phyloP scores from a whole-genome alignment of 2,797 vertebrate genomes.

The Anniella stebbinsi region DNA sequence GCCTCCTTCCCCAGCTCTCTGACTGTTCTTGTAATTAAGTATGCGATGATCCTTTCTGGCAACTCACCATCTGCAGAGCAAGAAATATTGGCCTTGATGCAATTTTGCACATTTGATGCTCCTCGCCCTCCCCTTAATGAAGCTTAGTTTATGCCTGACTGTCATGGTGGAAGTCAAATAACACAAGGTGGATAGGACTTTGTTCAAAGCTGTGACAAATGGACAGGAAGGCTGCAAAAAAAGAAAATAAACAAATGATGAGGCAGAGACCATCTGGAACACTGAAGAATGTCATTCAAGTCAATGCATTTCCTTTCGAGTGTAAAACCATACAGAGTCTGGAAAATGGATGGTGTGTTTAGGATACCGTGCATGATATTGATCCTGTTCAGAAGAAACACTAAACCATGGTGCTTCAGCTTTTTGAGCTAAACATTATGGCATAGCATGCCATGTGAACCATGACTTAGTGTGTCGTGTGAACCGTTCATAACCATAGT shows the following conservation, averaged over 20 bases:
- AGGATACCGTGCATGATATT: background rate
- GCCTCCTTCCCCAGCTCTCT: slow-evolving; percentile 58
- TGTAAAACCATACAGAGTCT: slow-evolving; percentile 8
- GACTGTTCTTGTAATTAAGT: slow-evolving; percentile 68
- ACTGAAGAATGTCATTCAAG: slow-evolving; percentile 12
- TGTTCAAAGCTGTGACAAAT: slow-evolving; percentile 23
- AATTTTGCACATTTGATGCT: slow-evolving; percentile 66
- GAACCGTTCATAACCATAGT: too few relatives aligned
- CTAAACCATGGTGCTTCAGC: too few relatives aligned
- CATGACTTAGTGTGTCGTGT: too few relatives aligned
- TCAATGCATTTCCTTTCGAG: slow-evolving; percentile 32
- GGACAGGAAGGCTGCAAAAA: background rate
- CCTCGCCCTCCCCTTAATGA: slow-evolving; percentile 45
- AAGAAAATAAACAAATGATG: background rate
- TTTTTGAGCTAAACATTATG: too few relatives aligned
- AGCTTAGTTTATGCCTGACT: slow-evolving; percentile 43
- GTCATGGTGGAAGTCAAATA: slow-evolving; percentile 36
- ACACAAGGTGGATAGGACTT: background rate
- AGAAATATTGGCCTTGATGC: slow-evolving; percentile 65
- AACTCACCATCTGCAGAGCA: slow-evolving; percentile 74
- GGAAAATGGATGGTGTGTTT: background rate
- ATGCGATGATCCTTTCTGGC: slow-evolving; percentile 72
- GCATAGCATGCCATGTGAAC: too few relatives aligned
- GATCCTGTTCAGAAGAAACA: too few relatives aligned
- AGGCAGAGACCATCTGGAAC: slow-evolving; percentile 57